Evolutionary conservation across 2,797 vertebrate genomes (phyloP), one percentile per base, ranked within the genome.

Genomic region (Pseudochromis fuscus): DNA sequence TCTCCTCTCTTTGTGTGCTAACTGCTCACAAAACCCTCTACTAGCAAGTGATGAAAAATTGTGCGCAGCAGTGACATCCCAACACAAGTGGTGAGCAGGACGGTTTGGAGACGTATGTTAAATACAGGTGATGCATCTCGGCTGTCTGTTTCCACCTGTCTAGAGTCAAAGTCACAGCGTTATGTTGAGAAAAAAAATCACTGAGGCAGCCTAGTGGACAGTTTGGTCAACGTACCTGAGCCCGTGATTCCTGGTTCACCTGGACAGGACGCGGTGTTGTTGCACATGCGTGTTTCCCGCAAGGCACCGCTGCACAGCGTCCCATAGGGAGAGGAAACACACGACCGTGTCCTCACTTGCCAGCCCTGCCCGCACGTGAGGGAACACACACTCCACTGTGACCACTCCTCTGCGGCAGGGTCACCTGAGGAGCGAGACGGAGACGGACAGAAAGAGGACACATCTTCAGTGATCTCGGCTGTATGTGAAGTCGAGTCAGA

Each of bases 321-420:
- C 72, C 97, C 97, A 53, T 99, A 98, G 2, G 98, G 97, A 16
- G 97, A 99, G 13, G 97, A 98, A 78, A 99, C 96, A 5, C 98
- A 99, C 24, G 98, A 99, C 31, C 98, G 96, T 0, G 96, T 98
- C 79, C 98, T 95, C 87, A 98, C 96, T 92, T 99, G 98, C 92
- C 95, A 96, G 77, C 98, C 97, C 91, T 98, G 96, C 38, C 98
- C 97, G 28, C 97, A 99, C 0, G 98, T 99, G 88, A 98, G 93
- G 4, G 98, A 98, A 88, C 98, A 99, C 72, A 97, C 94, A n/a
- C 97, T 99, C 98, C 98, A 99, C 87, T 96, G 97, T 2, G 98
- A 99, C 98, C 98, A 99, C 84, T 98, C 97, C 90, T 99, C 98
- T 0, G 98, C 97, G 0, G 97, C 96, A 0, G 97, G 97, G 92